These are phyloP conservation scores for Sylvietta virens DNA, from an alignment of 2,113 vertebrate genomes.

Conservation along the genomic window DNA sequence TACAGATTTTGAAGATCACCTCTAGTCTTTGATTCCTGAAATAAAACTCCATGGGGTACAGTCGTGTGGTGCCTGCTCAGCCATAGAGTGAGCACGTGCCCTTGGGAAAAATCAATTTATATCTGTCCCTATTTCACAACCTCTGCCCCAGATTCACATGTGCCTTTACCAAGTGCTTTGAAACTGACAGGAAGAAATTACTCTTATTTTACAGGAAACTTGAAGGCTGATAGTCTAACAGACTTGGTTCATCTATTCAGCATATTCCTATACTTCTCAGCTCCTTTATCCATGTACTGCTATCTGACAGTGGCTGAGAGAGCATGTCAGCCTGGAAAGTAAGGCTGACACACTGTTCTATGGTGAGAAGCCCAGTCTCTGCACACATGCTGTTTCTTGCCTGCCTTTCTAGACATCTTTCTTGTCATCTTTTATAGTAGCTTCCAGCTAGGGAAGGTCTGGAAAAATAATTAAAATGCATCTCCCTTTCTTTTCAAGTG, in stretches of 20 bases:
- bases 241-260: neutral
- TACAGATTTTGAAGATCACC: neutral
- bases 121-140: neutral
- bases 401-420: neutral
- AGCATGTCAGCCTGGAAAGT: neutral
- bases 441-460: neutral
- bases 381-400: neutral
- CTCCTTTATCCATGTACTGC: neutral
- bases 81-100: neutral
- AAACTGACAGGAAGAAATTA: neutral
- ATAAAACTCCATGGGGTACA: neutral
- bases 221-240: neutral
- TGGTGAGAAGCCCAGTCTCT: neutral
- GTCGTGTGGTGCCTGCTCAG: neutral
- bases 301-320: neutral
- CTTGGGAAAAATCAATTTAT: neutral
- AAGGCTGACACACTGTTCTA: neutral
- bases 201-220: neutral
- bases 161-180: neutral
- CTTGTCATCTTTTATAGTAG: neutral
- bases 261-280: neutral
- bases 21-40: neutral
- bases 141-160: rapidly evolving
- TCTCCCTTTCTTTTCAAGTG: neutral
- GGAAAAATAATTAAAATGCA: neutral